Evolutionary conservation across 2,888 invertebrate species (phyloP), one percentile per base, ranked within the genome.

Genomic region (Bombylius discolor): DNA sequence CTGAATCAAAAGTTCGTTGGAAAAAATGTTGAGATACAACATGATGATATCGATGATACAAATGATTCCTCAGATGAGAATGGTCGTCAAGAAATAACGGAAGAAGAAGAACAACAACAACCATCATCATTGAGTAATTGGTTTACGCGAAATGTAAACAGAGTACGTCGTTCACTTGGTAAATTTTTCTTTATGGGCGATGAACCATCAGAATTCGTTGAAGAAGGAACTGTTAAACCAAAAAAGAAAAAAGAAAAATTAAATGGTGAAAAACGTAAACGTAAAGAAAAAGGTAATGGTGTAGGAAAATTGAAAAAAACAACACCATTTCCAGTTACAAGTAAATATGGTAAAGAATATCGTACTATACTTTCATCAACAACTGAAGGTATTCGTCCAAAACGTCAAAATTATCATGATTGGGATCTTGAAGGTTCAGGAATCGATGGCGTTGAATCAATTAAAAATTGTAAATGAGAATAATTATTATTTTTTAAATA

Each of bases 151-250:
- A 62, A 69, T 42, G 66, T 71, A 4, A 65, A 64, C 23, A 67
- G 71, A 1, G 70, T 72, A 12, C 68, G 70, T 13, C 69, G 71
- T 32, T 69, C 70, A 39, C 60, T 71, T 14, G 64, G 61, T 1
- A 66, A 68, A 1, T 23, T 23, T 23, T 23, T 23, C 23, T 23
- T 2, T 23, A 23, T 23, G 23, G 23, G 23, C 23, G 23, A 23
- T 23, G 23, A 23, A 23, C 23, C 23, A 23, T 23, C 23, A 23
- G 23, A 23, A 3, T 2, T 3, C 23, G 23, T 23, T 31, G 47
- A 49, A 34, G 12, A 13, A 13, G 6, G 4, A n/a, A 44, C 42
- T 31, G 23, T 34, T 9, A 55, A 55, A 32, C 6, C 9, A 23
- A 12, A 32, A 33, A 7, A 51, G 33, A 14, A 34, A 13, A 31